Conservation (phyloP, 53 echinoderm and acorn worm genomes). For the Henricia sp. region DNA sequence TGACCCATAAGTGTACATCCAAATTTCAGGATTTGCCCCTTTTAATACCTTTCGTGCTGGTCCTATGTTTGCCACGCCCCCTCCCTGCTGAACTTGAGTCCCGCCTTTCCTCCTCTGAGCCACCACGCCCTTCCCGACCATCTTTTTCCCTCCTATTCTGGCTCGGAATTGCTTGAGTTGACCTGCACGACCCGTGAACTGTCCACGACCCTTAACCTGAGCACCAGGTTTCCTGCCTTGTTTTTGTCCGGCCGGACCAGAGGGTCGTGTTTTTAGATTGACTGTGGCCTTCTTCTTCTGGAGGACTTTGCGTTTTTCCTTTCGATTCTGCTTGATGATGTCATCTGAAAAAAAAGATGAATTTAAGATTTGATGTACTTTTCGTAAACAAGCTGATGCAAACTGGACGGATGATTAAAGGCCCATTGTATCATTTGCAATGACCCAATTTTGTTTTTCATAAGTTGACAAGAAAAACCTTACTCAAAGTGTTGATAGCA, state of each 20-base stretch:
- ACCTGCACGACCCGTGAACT: slow-evolving; percentile 16
- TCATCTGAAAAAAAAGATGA: slow-evolving; percentile 45
- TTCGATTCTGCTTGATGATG: slow-evolving; percentile 59
- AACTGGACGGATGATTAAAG: too few species aligned
- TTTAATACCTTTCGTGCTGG: slow-evolving; percentile 51
- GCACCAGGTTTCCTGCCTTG: slow-evolving; percentile 16
- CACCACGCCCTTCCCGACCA: slow-evolving; percentile 26
- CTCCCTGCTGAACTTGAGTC: slow-evolving; percentile 37
- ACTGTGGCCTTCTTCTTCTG: slow-evolving; percentile 23
- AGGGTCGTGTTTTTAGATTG: slow-evolving; percentile 9
- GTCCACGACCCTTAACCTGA: slow-evolving; percentile 27
- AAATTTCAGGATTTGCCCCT: too few species aligned
- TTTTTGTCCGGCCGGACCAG: slow-evolving; percentile 31
- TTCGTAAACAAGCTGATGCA: too few species aligned
- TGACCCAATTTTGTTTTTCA: too few species aligned
- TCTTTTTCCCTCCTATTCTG: slow-evolving; percentile 44
- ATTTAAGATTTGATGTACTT: too few species aligned
- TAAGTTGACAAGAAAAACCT: too few species aligned
- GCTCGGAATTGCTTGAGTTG: slow-evolving; percentile 57
- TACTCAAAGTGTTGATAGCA: too few species aligned
- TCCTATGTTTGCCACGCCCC: slow-evolving; percentile 22
- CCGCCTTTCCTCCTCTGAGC: slow-evolving; percentile 12
- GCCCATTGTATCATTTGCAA: too few species aligned
- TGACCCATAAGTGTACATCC: too few species aligned
- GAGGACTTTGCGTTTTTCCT: slow-evolving; percentile 33